These are phyloP conservation scores for Umimayanthus kanabou DNA, from an alignment of 92 coral and sea anemone species.

Conservation along the genomic window DNA sequence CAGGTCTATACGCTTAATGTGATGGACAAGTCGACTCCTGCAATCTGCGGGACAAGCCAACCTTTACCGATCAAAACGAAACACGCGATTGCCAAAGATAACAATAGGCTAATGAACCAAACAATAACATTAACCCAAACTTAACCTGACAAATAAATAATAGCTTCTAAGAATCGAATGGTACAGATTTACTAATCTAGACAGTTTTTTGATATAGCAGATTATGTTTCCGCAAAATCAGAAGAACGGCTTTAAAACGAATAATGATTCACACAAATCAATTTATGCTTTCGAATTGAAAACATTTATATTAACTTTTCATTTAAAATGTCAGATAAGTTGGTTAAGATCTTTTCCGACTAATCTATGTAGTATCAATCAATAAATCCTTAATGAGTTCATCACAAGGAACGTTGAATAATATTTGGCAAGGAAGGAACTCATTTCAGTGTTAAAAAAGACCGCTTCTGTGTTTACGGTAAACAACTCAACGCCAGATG, in stretches of 20 bases:
- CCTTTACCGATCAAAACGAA: too few relatives aligned
- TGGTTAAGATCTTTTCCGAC: neutral
- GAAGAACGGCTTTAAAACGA: neutral
- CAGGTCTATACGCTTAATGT: too few relatives aligned
- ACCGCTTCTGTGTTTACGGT: neutral
- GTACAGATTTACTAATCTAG: too few relatives aligned
- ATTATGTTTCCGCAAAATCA: too few relatives aligned
- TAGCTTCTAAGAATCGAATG: too few relatives aligned
- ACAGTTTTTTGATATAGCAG: too few relatives aligned
- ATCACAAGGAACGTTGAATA: neutral
- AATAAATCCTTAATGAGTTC: conserved; percentile 4
- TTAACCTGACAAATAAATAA: too few relatives aligned
- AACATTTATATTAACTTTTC: neutral
- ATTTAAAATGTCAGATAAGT: neutral
- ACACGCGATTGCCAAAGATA: too few relatives aligned
- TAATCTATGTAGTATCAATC: neutral
- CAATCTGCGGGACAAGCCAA: too few relatives aligned
- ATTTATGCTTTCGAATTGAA: neutral
- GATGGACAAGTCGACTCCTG: too few relatives aligned
- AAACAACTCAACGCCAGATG: neutral
- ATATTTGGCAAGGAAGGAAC: neutral
- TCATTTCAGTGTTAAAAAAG: neutral
- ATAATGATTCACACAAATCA: neutral
- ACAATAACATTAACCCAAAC: too few relatives aligned
- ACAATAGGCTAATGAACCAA: too few relatives aligned